These are phyloP conservation scores for Reinhardtius hippoglossoides DNA, from an alignment of 2,113 vertebrate genomes.

Conservation along the genomic window DNA sequence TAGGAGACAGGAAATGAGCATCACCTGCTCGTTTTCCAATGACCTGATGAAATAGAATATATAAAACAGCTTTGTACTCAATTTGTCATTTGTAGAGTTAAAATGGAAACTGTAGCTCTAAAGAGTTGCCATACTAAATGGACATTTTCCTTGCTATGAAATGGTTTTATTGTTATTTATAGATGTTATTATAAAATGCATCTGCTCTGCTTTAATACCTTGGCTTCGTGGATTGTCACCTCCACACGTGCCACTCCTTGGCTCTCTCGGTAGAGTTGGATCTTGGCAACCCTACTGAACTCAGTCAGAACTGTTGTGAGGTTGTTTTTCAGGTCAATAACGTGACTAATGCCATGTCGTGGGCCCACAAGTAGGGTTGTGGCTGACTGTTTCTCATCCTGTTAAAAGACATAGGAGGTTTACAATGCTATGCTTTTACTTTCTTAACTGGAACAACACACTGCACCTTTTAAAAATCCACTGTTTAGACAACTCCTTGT, in stretches of 20 bases:
- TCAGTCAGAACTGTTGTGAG: slow-evolving; percentile 96
- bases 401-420: slow-evolving; percentile 19
- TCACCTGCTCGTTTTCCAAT: slow-evolving; percentile 48
- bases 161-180: not conserved
- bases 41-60: slow-evolving; percentile 22
- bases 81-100: not conserved
- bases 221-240: slow-evolving; percentile 93
- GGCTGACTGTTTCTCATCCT: slow-evolving; percentile 96
- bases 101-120: slow-evolving; percentile 5
- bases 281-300: slow-evolving; percentile 96
- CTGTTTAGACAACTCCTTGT: not conserved
- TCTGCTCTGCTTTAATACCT: slow-evolving; percentile 82
- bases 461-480: not conserved
- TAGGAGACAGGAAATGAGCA: slow-evolving; percentile 65
- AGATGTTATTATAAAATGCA: not conserved
- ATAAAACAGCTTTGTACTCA: not conserved
- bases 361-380: slow-evolving; percentile 95
- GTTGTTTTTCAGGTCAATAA: slow-evolving; percentile 98
- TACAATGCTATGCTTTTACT: not conserved
- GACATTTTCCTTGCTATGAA: not conserved
- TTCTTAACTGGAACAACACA: not conserved
- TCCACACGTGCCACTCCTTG: slow-evolving; percentile 96
- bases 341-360: slow-evolving; percentile 97
- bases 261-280: slow-evolving; percentile 96
- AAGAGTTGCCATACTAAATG: not conserved